phyloP scores from a whole-genome alignment of 2,113 vertebrate species.

The Glaucidium brasilianum region DNA sequence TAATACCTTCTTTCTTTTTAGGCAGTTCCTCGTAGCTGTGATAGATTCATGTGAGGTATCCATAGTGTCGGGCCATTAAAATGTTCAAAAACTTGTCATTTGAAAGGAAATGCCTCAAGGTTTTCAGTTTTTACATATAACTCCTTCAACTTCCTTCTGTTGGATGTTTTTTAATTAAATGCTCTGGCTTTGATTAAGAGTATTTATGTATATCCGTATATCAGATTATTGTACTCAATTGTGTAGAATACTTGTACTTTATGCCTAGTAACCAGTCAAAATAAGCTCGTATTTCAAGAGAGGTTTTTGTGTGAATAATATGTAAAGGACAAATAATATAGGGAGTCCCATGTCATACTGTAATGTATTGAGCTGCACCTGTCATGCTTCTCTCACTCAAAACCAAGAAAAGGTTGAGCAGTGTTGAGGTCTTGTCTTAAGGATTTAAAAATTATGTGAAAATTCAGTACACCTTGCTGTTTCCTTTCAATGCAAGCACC shows the following conservation, averaged over 20 bases:
- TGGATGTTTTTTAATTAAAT: not conserved
- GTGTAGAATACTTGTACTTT: not conserved
- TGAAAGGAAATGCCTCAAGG: slow-evolving; percentile 30
- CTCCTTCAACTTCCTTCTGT: not conserved
- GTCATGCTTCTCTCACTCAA: not conserved
- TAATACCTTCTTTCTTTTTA: slow-evolving; percentile 34
- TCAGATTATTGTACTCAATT: not conserved
- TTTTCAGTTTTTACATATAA: not conserved
- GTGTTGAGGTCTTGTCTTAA: not conserved
- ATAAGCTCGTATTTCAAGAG: not conserved
- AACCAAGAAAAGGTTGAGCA: not conserved
- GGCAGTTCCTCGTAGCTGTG: not conserved
- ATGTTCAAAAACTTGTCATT: not conserved
- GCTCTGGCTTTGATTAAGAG: not conserved
- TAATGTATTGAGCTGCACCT: not conserved
- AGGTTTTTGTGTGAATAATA: not conserved
- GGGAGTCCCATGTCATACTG: not conserved
- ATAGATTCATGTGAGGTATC: slow-evolving; percentile 38
- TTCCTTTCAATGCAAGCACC: slow-evolving; percentile 35
- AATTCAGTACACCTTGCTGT: not conserved
- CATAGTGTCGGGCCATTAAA: not conserved
- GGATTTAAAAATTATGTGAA: not conserved
- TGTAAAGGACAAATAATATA: not conserved
- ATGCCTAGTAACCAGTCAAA: not conserved
- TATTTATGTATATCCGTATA: not conserved